A percentile compares a stretch with the other conserved stretches of the same genome.
Conservation (phyloP, 2,797 vertebrate species). For the Malurus splendens region DNA sequence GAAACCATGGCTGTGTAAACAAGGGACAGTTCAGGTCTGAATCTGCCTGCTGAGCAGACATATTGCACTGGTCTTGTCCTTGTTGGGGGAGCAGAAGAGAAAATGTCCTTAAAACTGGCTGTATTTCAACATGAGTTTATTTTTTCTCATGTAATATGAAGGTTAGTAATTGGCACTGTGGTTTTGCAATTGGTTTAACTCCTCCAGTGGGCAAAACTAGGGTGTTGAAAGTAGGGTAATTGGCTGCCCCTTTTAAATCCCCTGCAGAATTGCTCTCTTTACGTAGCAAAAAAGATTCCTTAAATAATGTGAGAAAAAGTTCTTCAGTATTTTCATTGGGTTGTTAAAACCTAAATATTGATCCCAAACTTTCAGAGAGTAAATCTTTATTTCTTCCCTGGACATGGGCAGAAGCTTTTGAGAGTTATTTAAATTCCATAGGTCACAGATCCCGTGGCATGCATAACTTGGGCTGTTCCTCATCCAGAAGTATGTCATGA, state of each 20-base stretch:
- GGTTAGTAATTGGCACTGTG: neutral
- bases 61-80: neutral
- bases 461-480: neutral
- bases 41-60: neutral
- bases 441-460: neutral
- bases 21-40: neutral
- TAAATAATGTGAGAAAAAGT: neutral
- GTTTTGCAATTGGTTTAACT: neutral
- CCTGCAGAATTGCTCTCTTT: neutral
- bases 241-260: neutral
- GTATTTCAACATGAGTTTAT: neutral
- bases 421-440: neutral
- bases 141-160: neutral
- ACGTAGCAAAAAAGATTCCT: neutral
- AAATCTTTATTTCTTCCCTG: neutral
- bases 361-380: neutral
- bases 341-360: neutral
- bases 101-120: neutral
- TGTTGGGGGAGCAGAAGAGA: neutral
- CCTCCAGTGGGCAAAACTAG: neutral
- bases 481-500: neutral
- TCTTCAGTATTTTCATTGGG: neutral
- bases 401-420: neutral
- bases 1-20: neutral
- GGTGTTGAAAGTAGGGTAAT: conserved; percentile 1